Percentiles rank a stretch among this genome's conserved stretches.
phyloP scores from a whole-genome alignment of 2,797 vertebrate genomes.

The Rallus crepitans region DNA sequence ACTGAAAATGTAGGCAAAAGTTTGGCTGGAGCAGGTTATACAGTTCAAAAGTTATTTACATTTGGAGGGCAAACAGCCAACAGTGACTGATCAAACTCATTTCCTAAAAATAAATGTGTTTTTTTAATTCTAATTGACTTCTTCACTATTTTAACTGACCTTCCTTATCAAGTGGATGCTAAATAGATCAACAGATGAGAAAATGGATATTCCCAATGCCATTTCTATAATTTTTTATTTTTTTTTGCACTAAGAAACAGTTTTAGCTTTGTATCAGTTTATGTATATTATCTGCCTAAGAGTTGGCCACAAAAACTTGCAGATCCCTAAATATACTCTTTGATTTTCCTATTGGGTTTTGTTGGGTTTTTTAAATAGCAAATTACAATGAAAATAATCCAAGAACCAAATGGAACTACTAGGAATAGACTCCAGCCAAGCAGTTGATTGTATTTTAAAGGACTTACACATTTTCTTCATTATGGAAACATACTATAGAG shows the following conservation, averaged over 20 bases:
- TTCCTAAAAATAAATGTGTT: background rate
- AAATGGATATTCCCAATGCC: background rate
- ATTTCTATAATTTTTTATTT: background rate
- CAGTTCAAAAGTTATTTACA: background rate
- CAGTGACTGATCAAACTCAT: background rate
- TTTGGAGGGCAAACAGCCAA: background rate
- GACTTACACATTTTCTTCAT: constrained; percentile 52
- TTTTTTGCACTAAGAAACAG: background rate
- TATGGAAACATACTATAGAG: background rate
- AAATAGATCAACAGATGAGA: background rate
- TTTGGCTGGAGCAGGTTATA: background rate
- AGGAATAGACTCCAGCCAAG: background rate
- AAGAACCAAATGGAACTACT: background rate
- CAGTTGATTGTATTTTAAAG: background rate
- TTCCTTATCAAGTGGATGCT: background rate
- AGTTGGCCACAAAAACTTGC: background rate
- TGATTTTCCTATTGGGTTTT: background rate
- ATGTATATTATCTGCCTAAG: background rate
- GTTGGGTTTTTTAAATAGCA: background rate
- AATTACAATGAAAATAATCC: background rate
- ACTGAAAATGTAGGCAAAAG: background rate
- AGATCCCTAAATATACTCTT: background rate
- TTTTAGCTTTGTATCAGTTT: background rate
- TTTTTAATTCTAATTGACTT: background rate
- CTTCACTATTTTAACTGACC: background rate